These are phyloP conservation scores for Candoia aspera DNA, from an alignment of 2,113 vertebrate genomes.

Conservation along the genomic window DNA sequence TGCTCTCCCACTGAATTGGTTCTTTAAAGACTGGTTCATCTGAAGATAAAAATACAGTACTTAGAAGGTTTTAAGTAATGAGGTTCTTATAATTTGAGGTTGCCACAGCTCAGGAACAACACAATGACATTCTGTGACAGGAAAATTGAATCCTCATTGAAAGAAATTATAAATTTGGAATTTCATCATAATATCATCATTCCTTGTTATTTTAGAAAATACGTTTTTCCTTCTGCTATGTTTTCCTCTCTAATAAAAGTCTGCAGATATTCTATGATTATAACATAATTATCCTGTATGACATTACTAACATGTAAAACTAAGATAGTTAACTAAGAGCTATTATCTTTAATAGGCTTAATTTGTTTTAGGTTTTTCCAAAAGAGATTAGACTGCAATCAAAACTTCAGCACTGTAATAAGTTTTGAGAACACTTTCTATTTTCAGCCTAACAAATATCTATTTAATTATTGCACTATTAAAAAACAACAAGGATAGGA, in stretches of 20 bases:
- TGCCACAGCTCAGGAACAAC: constrained; percentile 57
- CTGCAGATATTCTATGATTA: constrained; percentile 45
- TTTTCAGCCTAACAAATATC: not conserved
- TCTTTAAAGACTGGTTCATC: constrained; percentile 56
- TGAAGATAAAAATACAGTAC: constrained; percentile 64
- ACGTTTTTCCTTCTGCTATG: constrained; percentile 5
- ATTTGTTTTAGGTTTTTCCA: not conserved
- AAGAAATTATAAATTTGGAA: constrained; percentile 47
- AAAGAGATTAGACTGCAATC: not conserved
- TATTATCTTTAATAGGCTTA: not conserved
- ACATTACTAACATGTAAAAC: constrained; percentile 17
- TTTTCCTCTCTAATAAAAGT: constrained; percentile 41
- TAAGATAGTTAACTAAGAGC: not conserved
- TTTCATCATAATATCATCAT: constrained; percentile 55
- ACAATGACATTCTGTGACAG: constrained; percentile 63
- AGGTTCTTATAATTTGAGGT: constrained; percentile 65
- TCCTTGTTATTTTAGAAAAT: constrained; percentile 45
- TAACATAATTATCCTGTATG: constrained; percentile 44
- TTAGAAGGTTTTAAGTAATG: constrained; percentile 65
- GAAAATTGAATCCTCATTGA: constrained; percentile 60
- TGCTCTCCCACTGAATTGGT: constrained; percentile 24
- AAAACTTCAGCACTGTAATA: not conserved
- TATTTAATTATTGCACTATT: not conserved
- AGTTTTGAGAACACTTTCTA: not conserved
- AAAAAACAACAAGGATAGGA: not conserved